Base-by-base conservation (phyloP, 53 echinoderm and acorn worm species). In the Paelopatides confundens region DNA sequence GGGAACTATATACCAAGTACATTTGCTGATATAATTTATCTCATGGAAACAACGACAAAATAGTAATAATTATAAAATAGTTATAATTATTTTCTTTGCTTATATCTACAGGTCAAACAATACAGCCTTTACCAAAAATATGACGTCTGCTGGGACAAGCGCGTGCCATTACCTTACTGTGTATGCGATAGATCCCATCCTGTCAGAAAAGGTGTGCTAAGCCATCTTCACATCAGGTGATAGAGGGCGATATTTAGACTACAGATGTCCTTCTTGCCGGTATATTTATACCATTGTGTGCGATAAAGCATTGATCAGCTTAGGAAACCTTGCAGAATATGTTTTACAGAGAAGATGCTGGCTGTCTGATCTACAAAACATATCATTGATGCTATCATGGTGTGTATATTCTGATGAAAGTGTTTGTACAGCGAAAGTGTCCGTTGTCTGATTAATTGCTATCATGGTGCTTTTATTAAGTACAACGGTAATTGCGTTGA, bases 111-210 rank as follows among this genome's bases (percentile, higher is more conserved):
- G 95, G 88, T 95, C 21, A 91, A 91, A 52, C 95, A 95, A 31
- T 54, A 89, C 62, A 95, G 85, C 62, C 82, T 93, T 0, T 97
- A 97, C 37, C 93, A 97, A 39, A 93, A 86, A 66, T 97, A 92
- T 79, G 93, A 95, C 49, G 95, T 90, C 8, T 97, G 97, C 82
- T 92, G 92, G 93, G 97, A 97, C 89, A 93, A 90, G 63, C 50
- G 93, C 35, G 97, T 97, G 23, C 93, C 93, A 0, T 70, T 95
- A 29, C 89, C 92, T 30, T 96, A 71, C 90, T 96, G 96, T 54
- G 96, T 96, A 2, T 96, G 96, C 23, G 93, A 94, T 74, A 83
- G 88, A 17, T 66, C 89, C 24, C 78, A 82, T 33, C 71, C 71
- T 30, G 86, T 71, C 7, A 33, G 82, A 15, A 58, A 82, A 62